Percentiles rank a stretch among this genome's conserved stretches.
Evolutionary conservation across 2,113 vertebrate genomes (phyloP).

Genomic region (Paralichthys olivaceus): DNA sequence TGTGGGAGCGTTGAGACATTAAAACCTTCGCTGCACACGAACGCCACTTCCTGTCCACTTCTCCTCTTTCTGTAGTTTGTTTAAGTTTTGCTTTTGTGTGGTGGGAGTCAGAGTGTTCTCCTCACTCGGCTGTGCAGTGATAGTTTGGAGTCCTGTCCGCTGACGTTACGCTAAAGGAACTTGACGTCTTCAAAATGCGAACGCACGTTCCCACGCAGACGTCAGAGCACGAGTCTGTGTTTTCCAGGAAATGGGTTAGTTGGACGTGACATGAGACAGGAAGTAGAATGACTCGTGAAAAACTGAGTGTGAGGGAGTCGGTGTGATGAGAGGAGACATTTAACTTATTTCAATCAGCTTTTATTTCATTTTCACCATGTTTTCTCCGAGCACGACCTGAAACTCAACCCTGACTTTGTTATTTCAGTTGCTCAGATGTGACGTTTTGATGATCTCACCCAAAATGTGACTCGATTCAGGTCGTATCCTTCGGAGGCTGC

Average conservation of each 20-base stretch:
- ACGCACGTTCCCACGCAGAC: background rate
- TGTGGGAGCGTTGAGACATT: slow-evolving; percentile 10
- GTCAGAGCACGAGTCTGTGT: background rate
- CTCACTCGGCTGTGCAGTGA: background rate
- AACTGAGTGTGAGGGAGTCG: background rate
- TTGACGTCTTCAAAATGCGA: slow-evolving; percentile 7
- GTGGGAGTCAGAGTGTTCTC: slow-evolving; percentile 8
- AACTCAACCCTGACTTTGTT: background rate
- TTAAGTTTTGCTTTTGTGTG: slow-evolving; percentile 2
- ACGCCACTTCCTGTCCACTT: background rate
- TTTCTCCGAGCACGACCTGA: background rate
- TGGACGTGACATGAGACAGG: slow-evolving; percentile 35
- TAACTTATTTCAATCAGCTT: slow-evolving; percentile 9
- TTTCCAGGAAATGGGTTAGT: slow-evolving; percentile 8
- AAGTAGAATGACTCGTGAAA: slow-evolving; percentile 26
- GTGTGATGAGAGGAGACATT: slow-evolving; percentile 33
- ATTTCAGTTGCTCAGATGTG: too few species aligned
- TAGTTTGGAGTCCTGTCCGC: background rate
- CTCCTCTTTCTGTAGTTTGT: background rate
- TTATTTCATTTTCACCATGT: background rate
- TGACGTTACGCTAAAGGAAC: slow-evolving; percentile 4
- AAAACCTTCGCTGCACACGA: slow-evolving; percentile 33
- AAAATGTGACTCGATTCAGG: too few species aligned
- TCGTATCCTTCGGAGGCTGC: too few species aligned
- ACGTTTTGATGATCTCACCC: too few species aligned